A percentile compares a stretch with the other conserved stretches of the same genome.
These are phyloP conservation scores for Lagodon rhomboides DNA, from an alignment of 2,797 vertebrate species.

Conservation along the genomic window DNA sequence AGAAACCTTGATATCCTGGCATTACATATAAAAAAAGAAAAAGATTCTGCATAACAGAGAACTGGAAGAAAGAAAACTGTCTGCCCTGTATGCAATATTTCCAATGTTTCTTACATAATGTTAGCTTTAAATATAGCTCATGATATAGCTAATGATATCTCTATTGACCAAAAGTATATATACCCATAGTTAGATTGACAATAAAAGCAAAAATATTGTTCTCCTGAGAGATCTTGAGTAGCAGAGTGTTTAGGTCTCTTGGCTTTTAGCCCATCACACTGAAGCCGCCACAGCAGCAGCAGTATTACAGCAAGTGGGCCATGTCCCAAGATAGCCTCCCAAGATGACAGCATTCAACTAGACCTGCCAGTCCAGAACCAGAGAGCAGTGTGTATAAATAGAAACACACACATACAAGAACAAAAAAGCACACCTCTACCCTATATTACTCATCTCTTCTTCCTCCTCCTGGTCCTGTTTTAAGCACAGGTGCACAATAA, in stretches of 20 bases:
- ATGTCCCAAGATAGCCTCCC: constrained; percentile 69
- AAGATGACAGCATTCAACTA: constrained; percentile 58
- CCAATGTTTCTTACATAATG: neutral
- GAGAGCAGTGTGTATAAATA: constrained; percentile 56
- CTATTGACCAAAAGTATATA: neutral
- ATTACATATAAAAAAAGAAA: neutral
- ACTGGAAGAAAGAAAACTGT: neutral
- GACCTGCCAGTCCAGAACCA: constrained; percentile 41
- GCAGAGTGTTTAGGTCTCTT: constrained; percentile 1
- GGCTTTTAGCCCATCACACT: constrained; percentile 7
- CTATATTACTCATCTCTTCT: neutral
- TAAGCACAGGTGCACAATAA: neutral
- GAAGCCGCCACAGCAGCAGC: constrained; percentile 17
- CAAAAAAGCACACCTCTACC: neutral
- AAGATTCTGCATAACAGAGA: neutral
- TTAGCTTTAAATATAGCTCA: neutral
- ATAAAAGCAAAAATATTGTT: neutral
- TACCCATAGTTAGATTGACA: neutral
- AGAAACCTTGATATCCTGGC: constrained; percentile 6
- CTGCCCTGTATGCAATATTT: neutral
- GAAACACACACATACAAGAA: constrained; percentile 7
- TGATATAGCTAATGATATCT: neutral
- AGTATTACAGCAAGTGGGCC: constrained; percentile 64
- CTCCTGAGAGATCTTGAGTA: constrained; percentile 1
- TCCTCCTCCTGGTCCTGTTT: neutral